Evolutionary conservation across 2,797 vertebrate species (phyloP).

Genomic region (Sebastes vulpes): DNA sequence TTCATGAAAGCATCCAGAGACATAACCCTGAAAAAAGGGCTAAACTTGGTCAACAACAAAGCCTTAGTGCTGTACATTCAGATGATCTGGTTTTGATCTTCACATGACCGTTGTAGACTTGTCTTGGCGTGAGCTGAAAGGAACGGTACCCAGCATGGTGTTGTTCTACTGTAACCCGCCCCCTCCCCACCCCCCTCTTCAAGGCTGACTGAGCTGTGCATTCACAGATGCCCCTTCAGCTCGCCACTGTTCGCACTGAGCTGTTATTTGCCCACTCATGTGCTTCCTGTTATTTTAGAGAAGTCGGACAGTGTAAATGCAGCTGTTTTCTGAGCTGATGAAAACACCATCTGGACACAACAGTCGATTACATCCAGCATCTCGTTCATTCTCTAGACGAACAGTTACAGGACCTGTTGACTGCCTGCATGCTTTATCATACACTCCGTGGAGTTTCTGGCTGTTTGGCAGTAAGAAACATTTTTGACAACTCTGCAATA

Average conservation of each 20-base stretch:
- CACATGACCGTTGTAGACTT: neutral
- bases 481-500: neutral
- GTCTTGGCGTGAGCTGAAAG: constrained; percentile 16
- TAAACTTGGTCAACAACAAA: neutral
- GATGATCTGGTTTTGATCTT: constrained; percentile 9
- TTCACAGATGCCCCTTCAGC: constrained; percentile 38
- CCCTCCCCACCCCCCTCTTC: constrained; percentile 6
- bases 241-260: constrained; percentile 9
- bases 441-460: neutral
- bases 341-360: constrained; percentile 50
- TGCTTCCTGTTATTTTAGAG: constrained; percentile 54
- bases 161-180: constrained; percentile 6
- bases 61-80: neutral
- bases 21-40: neutral
- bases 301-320: constrained; percentile 26
- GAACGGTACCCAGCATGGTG: constrained; percentile 1
- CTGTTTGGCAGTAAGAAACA: neutral
- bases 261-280: constrained; percentile 48
- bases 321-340: constrained; percentile 43
- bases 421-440: neutral
- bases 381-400: neutral
- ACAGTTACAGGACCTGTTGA: constrained; percentile 10
- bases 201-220: constrained; percentile 42
- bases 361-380: neutral
- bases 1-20: neutral